Conservation (phyloP, 2,888 invertebrate species). For the Ptilodon capucinus region DNA sequence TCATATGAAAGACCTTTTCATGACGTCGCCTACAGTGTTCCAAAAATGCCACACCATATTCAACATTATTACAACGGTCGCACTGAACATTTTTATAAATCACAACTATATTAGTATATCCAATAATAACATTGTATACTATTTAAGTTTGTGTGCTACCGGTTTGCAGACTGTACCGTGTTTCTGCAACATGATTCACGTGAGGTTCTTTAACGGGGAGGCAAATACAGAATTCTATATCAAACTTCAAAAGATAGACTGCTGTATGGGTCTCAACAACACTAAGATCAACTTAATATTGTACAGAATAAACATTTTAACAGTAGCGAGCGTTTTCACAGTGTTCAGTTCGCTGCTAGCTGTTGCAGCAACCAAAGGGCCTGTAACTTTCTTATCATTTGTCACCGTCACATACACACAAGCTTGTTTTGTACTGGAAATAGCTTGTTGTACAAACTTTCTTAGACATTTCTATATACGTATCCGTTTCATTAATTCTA, state of each 20-base stretch:
- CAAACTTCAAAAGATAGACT: conserved; percentile 56
- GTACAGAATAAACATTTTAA: conserved; percentile 25
- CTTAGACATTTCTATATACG: conserved; percentile 48
- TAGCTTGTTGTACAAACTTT: conserved; percentile 44
- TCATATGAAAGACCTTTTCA: conserved; percentile 44
- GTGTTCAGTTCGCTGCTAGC: conserved; percentile 14
- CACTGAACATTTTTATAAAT: conserved; percentile 15
- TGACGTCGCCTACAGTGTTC: conserved; percentile 44
- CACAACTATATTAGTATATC: conserved; percentile 16
- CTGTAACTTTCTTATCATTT: conserved; percentile 16
- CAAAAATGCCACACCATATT: conserved; percentile 50
- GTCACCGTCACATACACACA: conserved; percentile 31
- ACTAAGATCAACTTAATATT: conserved; percentile 38
- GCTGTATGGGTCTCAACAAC: conserved; percentile 48
- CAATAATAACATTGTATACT: conserved; percentile 19
- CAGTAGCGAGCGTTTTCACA: conserved; percentile 22
- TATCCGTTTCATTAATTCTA: conserved; percentile 49
- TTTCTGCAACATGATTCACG: conserved; percentile 41
- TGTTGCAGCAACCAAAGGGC: conserved; percentile 10
- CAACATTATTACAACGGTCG: conserved; percentile 21
- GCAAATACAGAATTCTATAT: conserved; percentile 49
- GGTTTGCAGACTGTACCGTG: conserved; percentile 30
- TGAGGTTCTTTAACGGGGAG: conserved; percentile 49
- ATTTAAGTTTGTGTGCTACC: conserved; percentile 22
- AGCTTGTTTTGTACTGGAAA: conserved; percentile 43